Base-by-base conservation (phyloP, 2,797 vertebrate species). In the Arremon brunneinucha region DNA sequence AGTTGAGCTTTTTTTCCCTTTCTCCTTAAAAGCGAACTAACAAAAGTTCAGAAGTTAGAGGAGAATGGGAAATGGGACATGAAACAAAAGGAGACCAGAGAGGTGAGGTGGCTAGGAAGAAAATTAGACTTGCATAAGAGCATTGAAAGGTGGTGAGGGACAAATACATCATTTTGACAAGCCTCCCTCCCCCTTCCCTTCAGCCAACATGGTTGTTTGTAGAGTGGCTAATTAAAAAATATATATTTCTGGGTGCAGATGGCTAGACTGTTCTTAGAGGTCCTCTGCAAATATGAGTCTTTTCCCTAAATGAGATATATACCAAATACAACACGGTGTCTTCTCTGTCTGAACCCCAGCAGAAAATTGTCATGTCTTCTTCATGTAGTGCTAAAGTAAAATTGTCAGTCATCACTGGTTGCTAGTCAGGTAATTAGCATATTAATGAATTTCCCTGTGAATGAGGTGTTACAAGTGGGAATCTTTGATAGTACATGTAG, bases 1-100 rank as follows among this genome's bases (percentile, higher is more conserved):
- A 84, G 39, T 76, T 86, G 79, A 21, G 4, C 75, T 83, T 93
- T 96, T 90, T 95, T 88, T 6, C 37, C 44, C 62, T 92, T 95
- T 95, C 69, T 93, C 86, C 94, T 94, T 95, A 96, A 96, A 87
- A 97, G 86, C 81, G 2, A 95, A 92, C 87, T 88, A 96, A 96
- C 89, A 94, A 95, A 97, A 97, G 94, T 96, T 95, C 86, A 95
- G 89, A 98, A 98, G 95, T 97, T 97, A 94, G 81, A 91, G 90
- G 89, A 96, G 95, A 97, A 95, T 95, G 91, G 89, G 64, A 97
- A 97, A 95, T 83, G 53, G 88, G 76, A 90, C 59, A n/a, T 68
- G 71, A 83, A 81, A 94, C 83, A 97, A 95, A 97, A 95, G 83
- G 84, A 97, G 95, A 94, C 89, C 91, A 94, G 77, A 53, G 83